These are phyloP conservation scores for Trachurus trachurus DNA, from an alignment of 2,797 vertebrate species.

Conservation along the genomic window DNA sequence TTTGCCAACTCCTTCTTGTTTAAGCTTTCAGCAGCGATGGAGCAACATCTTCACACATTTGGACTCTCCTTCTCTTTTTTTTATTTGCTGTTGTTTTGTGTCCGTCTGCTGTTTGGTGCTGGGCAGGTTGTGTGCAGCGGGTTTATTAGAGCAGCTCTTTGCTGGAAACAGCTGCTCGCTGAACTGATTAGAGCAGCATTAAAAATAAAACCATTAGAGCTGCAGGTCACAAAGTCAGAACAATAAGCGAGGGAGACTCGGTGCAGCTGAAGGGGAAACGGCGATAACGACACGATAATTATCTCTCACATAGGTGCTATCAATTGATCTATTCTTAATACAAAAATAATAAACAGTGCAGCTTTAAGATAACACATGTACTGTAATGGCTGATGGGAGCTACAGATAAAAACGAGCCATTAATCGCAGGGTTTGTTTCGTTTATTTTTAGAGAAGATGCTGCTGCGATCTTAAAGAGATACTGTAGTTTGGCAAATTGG, in stretches of 20 bases:
- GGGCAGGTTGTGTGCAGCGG: background rate
- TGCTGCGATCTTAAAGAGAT: no score
- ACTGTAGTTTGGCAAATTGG: no score
- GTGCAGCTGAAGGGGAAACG: background rate
- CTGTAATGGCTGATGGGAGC: slow-evolving; percentile 26
- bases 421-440: slow-evolving; percentile 22
- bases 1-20: background rate
- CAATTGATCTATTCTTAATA: background rate
- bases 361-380: background rate
- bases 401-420: slow-evolving; percentile 54
- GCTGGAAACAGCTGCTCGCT: background rate
- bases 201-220: background rate
- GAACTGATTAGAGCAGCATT: background rate
- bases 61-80: background rate
- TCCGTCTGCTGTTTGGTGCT: background rate
- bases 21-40: background rate
- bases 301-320: background rate
- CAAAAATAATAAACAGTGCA: background rate
- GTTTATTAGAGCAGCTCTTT: background rate
- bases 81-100: background rate
- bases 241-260: background rate
- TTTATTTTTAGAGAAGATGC: slow-evolving; percentile 10
- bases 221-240: background rate
- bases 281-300: background rate
- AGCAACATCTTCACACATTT: no score